Evolutionary conservation across 2,888 invertebrate genomes (phyloP), one percentile per base, ranked within the genome.

Genomic region (Archips xylosteana): DNA sequence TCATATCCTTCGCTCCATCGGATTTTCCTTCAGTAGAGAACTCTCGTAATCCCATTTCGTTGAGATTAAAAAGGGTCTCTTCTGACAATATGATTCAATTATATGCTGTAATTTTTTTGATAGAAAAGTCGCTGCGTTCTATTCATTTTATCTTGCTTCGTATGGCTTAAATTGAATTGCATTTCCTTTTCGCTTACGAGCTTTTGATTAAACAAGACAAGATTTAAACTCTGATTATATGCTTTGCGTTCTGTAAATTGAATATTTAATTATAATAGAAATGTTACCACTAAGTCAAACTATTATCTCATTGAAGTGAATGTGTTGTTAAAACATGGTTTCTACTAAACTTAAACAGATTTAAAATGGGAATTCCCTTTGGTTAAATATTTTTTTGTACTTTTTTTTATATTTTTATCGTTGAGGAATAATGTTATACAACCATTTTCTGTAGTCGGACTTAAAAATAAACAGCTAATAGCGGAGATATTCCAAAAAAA

Each of bases 61-160:
- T 77, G 78, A 85, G 89, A 90, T 91, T 89, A 89, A 88, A 88
- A 89, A 86, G 88, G 87, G 85, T 82, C 86, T 81, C 77, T 78
- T 78, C 82, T 85, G 80, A 85, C 85, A 85, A 87, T 85, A 86
- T 87, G 84, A 87, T 89, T 81, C 82, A 85, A 88, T 88, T 77
- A 78, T 76, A 59, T 70, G 65, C 65, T 84, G 79, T 83, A 80
- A 84, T 86, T 85, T 87, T 73, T 63, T 82, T 82, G 79, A 81
- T 79, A 74, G 77, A 77, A 78, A 77, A 74, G 67, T 75, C 78
- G 64, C 74, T 34, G 75, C 77, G 78, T 77, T 75, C 62, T 73
- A 74, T 70, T 74, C 65, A 70, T 70, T 74, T 74, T 74, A 70
- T 74, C 45, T 49, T 45, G 42, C 74, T 70, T 74, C 60, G 70